Conservation (phyloP, 2,888 invertebrate genomes). For the Platycheirus albimanus region DNA sequence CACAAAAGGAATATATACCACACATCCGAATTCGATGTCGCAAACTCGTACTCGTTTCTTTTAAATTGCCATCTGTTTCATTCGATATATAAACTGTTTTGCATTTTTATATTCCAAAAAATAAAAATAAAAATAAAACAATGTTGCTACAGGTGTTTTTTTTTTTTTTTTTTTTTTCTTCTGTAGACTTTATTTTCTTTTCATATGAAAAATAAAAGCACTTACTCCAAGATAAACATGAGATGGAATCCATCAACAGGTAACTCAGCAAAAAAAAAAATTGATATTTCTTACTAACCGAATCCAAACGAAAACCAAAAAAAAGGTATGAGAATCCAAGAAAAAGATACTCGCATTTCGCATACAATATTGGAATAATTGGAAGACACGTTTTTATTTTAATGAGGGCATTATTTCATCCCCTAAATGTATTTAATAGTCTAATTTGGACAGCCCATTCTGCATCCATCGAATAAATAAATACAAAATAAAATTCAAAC, state of each 20-base stretch:
- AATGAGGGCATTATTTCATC: slow-evolving; percentile 1
- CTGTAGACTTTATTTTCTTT: background rate
- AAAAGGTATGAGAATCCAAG: no score
- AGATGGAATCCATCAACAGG: slow-evolving; percentile 5
- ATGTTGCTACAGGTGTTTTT: slow-evolving; percentile 10
- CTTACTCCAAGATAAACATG: background rate
- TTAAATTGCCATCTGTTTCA: slow-evolving; percentile 10
- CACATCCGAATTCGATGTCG: background rate
- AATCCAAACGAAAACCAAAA: no score
- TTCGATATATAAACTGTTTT: slow-evolving; percentile 13
- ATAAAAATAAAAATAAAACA: background rate
- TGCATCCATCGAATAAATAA: background rate
- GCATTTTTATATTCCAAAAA: slow-evolving; percentile 13
- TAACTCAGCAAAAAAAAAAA: no score
- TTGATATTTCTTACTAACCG: no score
- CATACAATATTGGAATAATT: no score
- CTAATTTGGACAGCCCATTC: background rate
- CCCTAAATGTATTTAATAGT: slow-evolving; percentile 1
- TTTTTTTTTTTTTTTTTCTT: slow-evolving; percentile 13
- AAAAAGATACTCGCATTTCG: no score
- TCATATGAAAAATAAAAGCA: background rate
- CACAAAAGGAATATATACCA: no score
- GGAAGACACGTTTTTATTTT: background rate
- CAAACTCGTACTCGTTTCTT: slow-evolving; percentile 1
- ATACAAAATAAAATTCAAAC: background rate